phyloP scores from a whole-genome alignment of 2,888 invertebrate species.

The Exocentrus adspersus region DNA sequence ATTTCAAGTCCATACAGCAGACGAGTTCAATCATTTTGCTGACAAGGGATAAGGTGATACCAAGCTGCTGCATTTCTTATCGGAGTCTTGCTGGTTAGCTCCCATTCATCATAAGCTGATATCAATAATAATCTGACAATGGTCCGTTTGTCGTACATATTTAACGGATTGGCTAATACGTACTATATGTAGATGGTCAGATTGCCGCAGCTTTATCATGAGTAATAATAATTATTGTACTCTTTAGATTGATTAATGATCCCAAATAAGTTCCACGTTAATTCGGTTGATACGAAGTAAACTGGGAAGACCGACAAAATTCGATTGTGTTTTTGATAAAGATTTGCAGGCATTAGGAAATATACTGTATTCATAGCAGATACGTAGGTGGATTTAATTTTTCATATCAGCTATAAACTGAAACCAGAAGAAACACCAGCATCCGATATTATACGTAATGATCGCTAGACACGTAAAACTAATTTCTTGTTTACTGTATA shows the following conservation, averaged over 20 bases:
- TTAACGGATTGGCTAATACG: constrained; percentile 3
- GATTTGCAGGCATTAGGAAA: too few species aligned
- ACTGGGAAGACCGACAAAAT: not conserved
- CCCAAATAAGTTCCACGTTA: not conserved
- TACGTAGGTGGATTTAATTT: too few species aligned
- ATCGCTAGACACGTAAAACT: not conserved
- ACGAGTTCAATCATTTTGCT: not conserved
- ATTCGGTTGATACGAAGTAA: not conserved
- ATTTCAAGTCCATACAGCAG: not conserved
- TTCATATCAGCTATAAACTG: too few species aligned
- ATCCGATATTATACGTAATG: too few species aligned
- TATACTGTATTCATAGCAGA: too few species aligned
- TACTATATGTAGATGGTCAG: not conserved
- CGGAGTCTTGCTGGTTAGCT: not conserved
- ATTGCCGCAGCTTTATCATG: not conserved
- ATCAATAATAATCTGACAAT: constrained; percentile 20
- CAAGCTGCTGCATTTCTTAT: not conserved
- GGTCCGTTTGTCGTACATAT: constrained; percentile 8
- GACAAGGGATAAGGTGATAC: not conserved
- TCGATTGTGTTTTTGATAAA: too few species aligned
- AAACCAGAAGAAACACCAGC: too few species aligned
- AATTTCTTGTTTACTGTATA: not conserved
- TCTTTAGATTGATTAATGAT: not conserved
- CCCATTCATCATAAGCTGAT: constrained; percentile 13
- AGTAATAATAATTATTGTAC: not conserved